A percentile compares a stretch with the other conserved stretches of the same genome.
Conservation (phyloP, 2,888 invertebrate genomes). For the Heliconius erato region DNA sequence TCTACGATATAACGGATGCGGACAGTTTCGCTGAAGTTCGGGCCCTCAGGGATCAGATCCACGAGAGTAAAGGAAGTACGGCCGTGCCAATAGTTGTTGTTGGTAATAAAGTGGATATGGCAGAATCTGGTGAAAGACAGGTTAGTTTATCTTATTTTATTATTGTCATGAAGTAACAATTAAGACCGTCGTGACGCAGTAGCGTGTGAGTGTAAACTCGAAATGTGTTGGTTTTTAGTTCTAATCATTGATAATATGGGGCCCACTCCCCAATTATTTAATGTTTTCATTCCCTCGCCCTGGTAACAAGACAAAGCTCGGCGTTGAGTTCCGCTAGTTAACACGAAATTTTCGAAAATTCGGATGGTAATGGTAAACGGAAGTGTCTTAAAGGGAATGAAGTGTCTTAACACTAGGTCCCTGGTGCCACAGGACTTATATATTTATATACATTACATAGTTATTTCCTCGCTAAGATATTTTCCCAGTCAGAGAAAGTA, state of each 20-base stretch:
- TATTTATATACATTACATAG: too few relatives aligned
- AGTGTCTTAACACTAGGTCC: not conserved
- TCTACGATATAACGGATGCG: constrained; percentile 95
- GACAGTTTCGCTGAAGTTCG: constrained; percentile 93
- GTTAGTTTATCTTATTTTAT: constrained; percentile 73
- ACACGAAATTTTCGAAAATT: not conserved
- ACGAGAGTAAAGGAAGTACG: constrained; percentile 91
- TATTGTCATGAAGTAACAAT: not conserved
- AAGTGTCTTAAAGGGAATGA: not conserved
- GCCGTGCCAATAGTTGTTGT: constrained; percentile 98
- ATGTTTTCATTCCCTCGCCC: too few relatives aligned
- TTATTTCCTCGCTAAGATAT: too few relatives aligned
- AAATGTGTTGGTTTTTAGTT: too few relatives aligned
- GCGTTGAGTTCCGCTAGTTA: not conserved
- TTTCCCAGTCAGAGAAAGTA: too few relatives aligned
- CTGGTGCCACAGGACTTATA: too few relatives aligned
- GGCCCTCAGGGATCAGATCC: constrained; percentile 91
- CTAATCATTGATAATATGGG: too few relatives aligned
- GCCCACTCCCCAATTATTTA: too few relatives aligned
- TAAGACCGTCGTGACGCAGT: too few relatives aligned
- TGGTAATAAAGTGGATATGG: constrained; percentile 96
- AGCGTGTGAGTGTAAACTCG: too few relatives aligned
- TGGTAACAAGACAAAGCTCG: too few relatives aligned
- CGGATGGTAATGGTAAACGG: not conserved
- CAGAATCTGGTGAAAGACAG: constrained; percentile 89